Evolutionary conservation across 2,797 vertebrate species (phyloP), one percentile per base, ranked within the genome.

Genomic region (Sibirionetta formosa): DNA sequence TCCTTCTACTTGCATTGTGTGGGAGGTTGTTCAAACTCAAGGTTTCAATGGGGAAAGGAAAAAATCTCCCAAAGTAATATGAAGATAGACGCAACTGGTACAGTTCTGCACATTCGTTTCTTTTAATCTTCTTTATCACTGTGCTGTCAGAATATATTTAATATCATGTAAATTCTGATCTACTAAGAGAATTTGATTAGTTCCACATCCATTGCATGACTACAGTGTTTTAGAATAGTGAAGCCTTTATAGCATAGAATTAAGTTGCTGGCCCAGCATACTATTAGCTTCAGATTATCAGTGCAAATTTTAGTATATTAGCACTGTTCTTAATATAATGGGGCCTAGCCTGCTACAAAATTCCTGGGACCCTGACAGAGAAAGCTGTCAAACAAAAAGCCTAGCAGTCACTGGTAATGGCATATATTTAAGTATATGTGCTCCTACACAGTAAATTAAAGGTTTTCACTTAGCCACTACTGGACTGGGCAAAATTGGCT

Each of bases 141-240:
- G 18, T 93, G 33, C 57, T 63, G 76, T 83, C 80, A 93, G 72
- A 90, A 93, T 90, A 57, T 83, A 81, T 94, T 94, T 91, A 93
- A 68, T 88, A 71, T n/a, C 19, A 38, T 38, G 27, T 85, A 94
- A 89, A 86, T 88, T 86, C 68, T 82, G 68, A 72, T 86, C 29
- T 87, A 60, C 80, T 71, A 79, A 94, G 56, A 84, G 48, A 94
- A 81, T 82, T 72, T 82, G 53, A 84, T 94, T 79, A 5, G 1
- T 93, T 83, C 26, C 10, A 1, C 73, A 93, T 70, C 44, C 54
- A 79, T 40, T 92, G 79, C 91, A 87, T 75, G 17, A 89, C 31
- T 91, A 80, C 29, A 46, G 54, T 54, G 48, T 65, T 84, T 83
- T 84, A 31, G 57, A 94, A 76, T 38, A 93, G 63, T 69, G 46